Base-by-base conservation (phyloP, 2,113 vertebrate species). In the Glareola pratincola region DNA sequence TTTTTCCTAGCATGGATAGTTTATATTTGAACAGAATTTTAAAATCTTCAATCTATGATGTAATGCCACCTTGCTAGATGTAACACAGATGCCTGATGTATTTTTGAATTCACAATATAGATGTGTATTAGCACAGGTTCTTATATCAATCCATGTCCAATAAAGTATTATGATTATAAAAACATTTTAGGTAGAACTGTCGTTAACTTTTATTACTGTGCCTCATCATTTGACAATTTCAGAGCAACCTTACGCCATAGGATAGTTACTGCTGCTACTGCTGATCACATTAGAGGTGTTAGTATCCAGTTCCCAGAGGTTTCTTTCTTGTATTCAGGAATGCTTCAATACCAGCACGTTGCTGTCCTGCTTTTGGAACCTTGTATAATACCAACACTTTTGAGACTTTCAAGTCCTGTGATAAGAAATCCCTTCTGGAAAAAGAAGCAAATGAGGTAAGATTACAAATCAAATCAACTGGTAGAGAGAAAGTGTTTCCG, bases 351-450 rank as follows among this genome's bases (percentile, higher is more conserved):
- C 99, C 99, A 36, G 98, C 98, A 6, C 99, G 73, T 30, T 99
- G 99, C 97, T 99, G 99, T 90, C 98, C 98, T 36, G 98, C 98
- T 56, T n/a, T 98, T 1, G 99, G 99, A 57, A 99, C 96, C 0
- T 76, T 99, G 59, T 98, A 99, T 57, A 99, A 99, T 95, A 99
- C 99, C 94, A 99, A 99, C 98, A 99, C 99, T 4, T 98, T 99
- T 0, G 99, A 99, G 94, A 98, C 99, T 80, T 99, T 99, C 96
- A 99, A 99, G 96, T 98, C 98, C 39, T 98, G 98, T 43, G 99
- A 99, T 95, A 99, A 99, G 97, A 99, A 99, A 74, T 98, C 98
- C 34, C 98, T 99, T 89, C 96, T 99, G 96, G 99, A 99, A 72
- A 98, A 99, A 95, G 98, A 98, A 69, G 99, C 99, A 51, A 98